phyloP scores from a whole-genome alignment of 2,113 vertebrate genomes.

The Thamnaconus septentrionalis region DNA sequence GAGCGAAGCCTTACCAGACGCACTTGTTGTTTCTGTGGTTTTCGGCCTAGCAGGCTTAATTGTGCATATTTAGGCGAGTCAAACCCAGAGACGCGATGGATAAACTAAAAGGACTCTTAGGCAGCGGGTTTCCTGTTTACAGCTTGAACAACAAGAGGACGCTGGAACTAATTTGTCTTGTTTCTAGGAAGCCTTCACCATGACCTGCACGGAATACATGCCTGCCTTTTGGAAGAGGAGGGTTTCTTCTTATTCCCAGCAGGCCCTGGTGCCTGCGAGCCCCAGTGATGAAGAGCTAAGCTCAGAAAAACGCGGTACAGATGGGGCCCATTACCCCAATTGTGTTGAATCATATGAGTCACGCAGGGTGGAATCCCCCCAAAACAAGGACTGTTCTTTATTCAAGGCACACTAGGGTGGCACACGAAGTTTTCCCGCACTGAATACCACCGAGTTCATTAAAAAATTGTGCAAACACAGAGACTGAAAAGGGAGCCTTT shows the following conservation, averaged over 20 bases:
- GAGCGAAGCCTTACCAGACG: constrained; percentile 34
- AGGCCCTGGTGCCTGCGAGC: constrained; percentile 3
- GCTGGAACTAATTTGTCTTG: too few relatives aligned
- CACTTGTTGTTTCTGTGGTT: constrained; percentile 17
- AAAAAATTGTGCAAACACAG: not conserved
- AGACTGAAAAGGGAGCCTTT: not conserved
- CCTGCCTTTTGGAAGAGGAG: constrained; percentile 17
- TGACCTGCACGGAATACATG: constrained; percentile 7
- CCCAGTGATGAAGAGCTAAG: constrained; percentile 21
- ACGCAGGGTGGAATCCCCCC: not conserved
- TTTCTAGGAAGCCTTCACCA: too few relatives aligned
- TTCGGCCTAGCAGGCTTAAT: not conserved
- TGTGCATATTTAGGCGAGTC: constrained; percentile 14
- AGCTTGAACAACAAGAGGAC: not conserved
- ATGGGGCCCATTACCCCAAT: constrained; percentile 8
- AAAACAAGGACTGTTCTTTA: constrained; percentile 26
- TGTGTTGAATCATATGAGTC: constrained; percentile 34
- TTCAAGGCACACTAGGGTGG: constrained; percentile 7
- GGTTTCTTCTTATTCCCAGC: too few relatives aligned
- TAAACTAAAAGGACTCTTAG: constrained; percentile 10
- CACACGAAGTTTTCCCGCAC: constrained; percentile 11
- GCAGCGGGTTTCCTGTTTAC: constrained; percentile 33
- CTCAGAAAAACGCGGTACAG: constrained; percentile 15
- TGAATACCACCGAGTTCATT: not conserved
- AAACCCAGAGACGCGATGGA: not conserved